These are phyloP conservation scores for Blastobasis adustella DNA, from an alignment of 2,888 invertebrate genomes.

Conservation along the genomic window DNA sequence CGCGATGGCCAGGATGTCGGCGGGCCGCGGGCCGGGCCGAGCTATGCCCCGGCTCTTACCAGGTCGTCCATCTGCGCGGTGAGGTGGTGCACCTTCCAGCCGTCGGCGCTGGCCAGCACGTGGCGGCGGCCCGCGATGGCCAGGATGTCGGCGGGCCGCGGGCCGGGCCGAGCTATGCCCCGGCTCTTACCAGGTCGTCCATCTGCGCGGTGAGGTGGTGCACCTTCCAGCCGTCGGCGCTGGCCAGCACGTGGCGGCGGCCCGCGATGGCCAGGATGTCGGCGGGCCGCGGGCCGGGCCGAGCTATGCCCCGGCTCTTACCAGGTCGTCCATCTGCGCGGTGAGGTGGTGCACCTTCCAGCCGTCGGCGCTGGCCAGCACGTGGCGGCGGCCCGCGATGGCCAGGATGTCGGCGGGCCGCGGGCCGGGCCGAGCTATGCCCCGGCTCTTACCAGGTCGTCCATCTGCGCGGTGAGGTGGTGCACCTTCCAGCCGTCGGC, in stretches of 20 bases:
- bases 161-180: conserved; percentile 74
- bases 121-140: conserved; percentile 93
- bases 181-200: conserved; percentile 85
- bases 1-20: conserved; percentile 87
- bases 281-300: conserved; percentile 83
- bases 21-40: conserved; percentile 83
- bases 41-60: conserved; percentile 62
- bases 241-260: conserved; percentile 89
- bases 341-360: conserved; percentile 96
- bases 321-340: conserved; percentile 95
- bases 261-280: conserved; percentile 90
- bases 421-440: conserved; percentile 10
- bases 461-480: conserved; percentile 94
- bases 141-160: conserved; percentile 82
- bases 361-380: conserved; percentile 91
- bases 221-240: conserved; percentile 96
- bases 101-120: conserved; percentile 90
- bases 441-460: conserved; percentile 93
- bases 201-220: conserved; percentile 94
- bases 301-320: conserved; percentile 40
- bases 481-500: conserved; percentile 96
- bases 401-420: conserved; percentile 78
- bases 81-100: conserved; percentile 96
- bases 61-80: conserved; percentile 95
- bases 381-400: conserved; percentile 90